Percentiles rank a stretch among this genome's conserved stretches.
Evolutionary conservation across 2,888 invertebrate species (phyloP).

Genomic region (Hylaea fasciaria): DNA sequence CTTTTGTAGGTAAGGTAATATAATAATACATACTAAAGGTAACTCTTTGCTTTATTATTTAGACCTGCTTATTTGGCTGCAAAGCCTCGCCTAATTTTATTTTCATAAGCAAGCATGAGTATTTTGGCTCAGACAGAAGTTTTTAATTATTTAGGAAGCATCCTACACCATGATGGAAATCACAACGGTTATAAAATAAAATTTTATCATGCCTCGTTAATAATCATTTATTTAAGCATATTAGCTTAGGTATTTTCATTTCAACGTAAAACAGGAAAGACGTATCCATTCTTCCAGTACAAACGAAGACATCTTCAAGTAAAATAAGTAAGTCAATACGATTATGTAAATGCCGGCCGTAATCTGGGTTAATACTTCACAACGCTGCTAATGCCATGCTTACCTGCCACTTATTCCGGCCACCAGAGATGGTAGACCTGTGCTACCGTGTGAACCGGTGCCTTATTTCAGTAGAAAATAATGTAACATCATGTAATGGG

Average conservation of each 20-base stretch:
- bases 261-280: conserved; percentile 6
- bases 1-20: no score
- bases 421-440: conserved; percentile 16
- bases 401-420: conserved; percentile 38
- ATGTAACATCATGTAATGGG: not conserved
- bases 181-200: no score
- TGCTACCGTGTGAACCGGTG: conserved; percentile 13
- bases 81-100: no score
- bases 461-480: not conserved
- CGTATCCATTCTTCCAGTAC: conserved; percentile 18
- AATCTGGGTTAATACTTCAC: conserved; percentile 42
- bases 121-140: no score
- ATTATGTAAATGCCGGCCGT: conserved; percentile 38
- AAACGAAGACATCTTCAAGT: conserved; percentile 28
- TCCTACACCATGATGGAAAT: no score
- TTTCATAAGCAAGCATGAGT: no score
- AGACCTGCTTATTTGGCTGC: no score
- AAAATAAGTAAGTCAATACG: conserved; percentile 39
- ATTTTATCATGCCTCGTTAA: no score
- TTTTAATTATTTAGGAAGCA: no score
- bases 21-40: no score
- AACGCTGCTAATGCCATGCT: conserved; percentile 36
- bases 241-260: not conserved
- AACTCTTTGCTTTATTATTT: no score
- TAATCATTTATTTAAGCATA: not conserved